phyloP scores from a whole-genome alignment of 2,888 invertebrate species.

The Agrochola macilenta region DNA sequence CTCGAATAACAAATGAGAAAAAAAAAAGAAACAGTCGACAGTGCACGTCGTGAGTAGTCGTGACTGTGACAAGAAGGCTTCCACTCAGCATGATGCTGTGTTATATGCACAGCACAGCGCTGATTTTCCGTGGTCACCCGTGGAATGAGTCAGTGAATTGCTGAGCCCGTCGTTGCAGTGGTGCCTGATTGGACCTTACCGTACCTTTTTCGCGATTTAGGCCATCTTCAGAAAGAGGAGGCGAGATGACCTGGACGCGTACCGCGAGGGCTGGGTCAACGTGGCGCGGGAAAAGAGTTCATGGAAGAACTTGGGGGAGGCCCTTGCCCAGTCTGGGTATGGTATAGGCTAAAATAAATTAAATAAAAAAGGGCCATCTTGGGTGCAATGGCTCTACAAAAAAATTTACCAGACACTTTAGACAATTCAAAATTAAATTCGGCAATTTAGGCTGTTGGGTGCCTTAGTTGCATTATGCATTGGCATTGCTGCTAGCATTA shows the following conservation, averaged over 20 bases:
- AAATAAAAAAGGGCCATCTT: too few relatives aligned
- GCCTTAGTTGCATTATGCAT: not conserved
- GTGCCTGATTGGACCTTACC: not conserved
- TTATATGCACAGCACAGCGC: not conserved
- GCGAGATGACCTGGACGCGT: too few relatives aligned
- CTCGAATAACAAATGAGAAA: not conserved
- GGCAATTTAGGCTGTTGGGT: too few relatives aligned
- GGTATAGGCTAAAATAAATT: too few relatives aligned
- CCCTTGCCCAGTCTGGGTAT: too few relatives aligned
- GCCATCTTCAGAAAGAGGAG: not conserved
- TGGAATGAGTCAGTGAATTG: not conserved
- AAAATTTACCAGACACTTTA: not conserved
- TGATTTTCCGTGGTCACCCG: not conserved
- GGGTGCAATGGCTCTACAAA: not conserved
- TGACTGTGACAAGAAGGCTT: too few relatives aligned
- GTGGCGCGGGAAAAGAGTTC: too few relatives aligned
- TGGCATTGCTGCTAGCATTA: too few relatives aligned
- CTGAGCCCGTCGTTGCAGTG: not conserved
- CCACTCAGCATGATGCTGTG: not conserved
- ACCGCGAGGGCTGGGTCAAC: too few relatives aligned
- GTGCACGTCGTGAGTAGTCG: too few relatives aligned
- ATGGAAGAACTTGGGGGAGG: too few relatives aligned
- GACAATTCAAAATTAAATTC: not conserved
- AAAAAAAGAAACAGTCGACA: too few relatives aligned
- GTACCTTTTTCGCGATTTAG: not conserved